A percentile compares a stretch with the other conserved stretches of the same genome.
Evolutionary conservation across 2,888 invertebrate genomes (phyloP).

Genomic region (Pristionchus entomophagus): DNA sequence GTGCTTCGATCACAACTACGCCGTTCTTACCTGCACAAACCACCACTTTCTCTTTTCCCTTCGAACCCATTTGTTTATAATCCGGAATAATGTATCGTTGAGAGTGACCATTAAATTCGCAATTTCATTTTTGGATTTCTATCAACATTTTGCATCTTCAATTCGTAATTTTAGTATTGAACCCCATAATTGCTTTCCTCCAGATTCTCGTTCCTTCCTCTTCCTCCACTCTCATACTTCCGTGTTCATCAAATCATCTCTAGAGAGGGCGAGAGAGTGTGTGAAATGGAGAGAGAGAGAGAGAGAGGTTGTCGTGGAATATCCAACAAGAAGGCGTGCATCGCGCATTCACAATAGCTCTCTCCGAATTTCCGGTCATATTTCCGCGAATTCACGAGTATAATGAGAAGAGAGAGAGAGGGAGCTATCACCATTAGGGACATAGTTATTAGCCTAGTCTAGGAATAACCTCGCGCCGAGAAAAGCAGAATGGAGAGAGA

Average conservation of each 20-base stretch:
- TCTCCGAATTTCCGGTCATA: not conserved
- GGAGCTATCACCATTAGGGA: not conserved
- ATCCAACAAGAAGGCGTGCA: not conserved
- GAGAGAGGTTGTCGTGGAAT: not conserved
- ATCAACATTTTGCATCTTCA: too few species aligned
- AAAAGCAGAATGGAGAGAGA: not conserved
- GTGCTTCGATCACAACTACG: not conserved
- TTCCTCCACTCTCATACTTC: not conserved
- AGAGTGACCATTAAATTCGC: not conserved
- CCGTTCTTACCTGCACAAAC: not conserved
- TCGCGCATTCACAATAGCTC: not conserved
- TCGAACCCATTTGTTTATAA: not conserved
- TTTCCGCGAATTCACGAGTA: not conserved
- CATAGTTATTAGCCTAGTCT: not conserved
- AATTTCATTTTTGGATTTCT: too few species aligned
- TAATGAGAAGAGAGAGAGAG: not conserved
- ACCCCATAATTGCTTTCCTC: too few species aligned
- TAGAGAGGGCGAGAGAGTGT: not conserved
- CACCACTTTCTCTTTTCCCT: slow-evolving; percentile 9
- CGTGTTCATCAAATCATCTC: not conserved
- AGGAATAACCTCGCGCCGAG: not conserved
- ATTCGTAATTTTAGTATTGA: too few species aligned
- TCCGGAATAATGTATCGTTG: too few species aligned
- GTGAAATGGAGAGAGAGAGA: not conserved
- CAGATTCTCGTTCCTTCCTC: slow-evolving; percentile 9